Conservation (phyloP, 2,113 vertebrate genomes). For the Calcarius ornatus region DNA sequence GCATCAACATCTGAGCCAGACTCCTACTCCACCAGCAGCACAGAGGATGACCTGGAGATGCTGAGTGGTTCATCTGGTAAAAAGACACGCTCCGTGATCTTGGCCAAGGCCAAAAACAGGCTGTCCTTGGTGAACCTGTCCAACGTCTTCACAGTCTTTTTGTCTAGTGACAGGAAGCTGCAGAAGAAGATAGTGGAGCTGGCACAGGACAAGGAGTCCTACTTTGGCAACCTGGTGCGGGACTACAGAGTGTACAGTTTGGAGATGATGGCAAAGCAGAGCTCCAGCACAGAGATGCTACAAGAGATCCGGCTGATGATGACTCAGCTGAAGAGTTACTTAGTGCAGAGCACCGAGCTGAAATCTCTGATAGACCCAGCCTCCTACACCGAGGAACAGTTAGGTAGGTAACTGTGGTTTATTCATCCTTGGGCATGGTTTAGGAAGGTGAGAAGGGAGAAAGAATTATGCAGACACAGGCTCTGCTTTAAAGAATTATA, state of each 20-base stretch:
- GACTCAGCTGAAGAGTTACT: conserved; percentile 96
- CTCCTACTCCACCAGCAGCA: conserved; percentile 90
- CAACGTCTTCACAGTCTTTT: conserved; percentile 84
- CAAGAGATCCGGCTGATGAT: conserved; percentile 98
- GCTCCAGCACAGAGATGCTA: conserved; percentile 90
- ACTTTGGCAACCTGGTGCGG: conserved; percentile 91
- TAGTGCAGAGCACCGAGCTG: conserved; percentile 92
- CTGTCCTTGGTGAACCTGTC: conserved; percentile 83
- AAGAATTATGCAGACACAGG: not conserved
- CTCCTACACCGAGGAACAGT: conserved; percentile 76
- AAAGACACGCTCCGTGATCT: conserved; percentile 82
- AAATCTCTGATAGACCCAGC: conserved; percentile 80
- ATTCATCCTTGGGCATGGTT: not conserved
- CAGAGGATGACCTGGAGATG: conserved; percentile 86
- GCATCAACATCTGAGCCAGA: conserved; percentile 74
- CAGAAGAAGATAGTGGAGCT: conserved; percentile 90
- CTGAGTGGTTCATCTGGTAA: conserved; percentile 55
- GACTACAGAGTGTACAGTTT: conserved; percentile 90
- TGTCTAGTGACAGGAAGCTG: conserved; percentile 87
- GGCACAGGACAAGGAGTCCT: conserved; percentile 85
- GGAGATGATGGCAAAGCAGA: conserved; percentile 89
- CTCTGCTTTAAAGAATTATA: not conserved
- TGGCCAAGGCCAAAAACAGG: conserved; percentile 85
- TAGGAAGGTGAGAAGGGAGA: not conserved
- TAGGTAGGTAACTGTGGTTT: conserved; percentile 72